These are phyloP conservation scores for Saxidomus purpurata DNA, from an alignment of 1,140 invertebrate species.

Conservation along the genomic window DNA sequence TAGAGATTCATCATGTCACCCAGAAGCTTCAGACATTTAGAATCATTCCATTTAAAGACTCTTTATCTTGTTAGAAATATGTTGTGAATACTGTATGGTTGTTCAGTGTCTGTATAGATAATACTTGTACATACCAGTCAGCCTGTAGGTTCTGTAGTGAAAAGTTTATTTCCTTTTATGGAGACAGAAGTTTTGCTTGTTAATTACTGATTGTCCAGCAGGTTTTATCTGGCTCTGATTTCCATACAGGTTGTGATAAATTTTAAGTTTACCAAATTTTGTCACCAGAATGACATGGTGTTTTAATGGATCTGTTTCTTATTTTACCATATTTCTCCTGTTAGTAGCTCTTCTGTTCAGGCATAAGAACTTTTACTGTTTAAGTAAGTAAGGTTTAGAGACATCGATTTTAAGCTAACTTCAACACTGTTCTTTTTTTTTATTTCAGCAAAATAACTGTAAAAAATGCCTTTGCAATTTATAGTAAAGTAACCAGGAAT, in stretches of 20 bases:
- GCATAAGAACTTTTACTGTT: too few relatives aligned
- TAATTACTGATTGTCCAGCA: not conserved
- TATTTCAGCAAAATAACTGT: too few relatives aligned
- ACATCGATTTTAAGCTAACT: too few relatives aligned
- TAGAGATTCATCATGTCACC: not conserved
- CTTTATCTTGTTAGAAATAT: not conserved
- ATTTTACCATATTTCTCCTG: too few relatives aligned
- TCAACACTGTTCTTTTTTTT: too few relatives aligned
- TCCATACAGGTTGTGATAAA: constrained; percentile 13
- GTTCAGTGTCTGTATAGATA: not conserved
- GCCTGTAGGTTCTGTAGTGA: not conserved
- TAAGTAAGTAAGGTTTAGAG: too few relatives aligned
- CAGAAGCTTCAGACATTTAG: not conserved
- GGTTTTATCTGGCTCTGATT: constrained; percentile 6
- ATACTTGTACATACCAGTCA: not conserved
- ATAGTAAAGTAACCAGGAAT: too few relatives aligned
- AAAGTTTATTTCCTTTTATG: not conserved
- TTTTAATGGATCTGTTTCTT: not conserved
- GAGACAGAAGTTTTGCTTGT: not conserved
- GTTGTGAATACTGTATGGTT: not conserved
- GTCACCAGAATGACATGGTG: not conserved
- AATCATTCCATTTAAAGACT: not conserved
- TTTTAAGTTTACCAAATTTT: not conserved
- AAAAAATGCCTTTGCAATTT: too few relatives aligned
- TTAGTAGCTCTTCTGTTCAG: too few relatives aligned